Evolutionary conservation across 2,888 invertebrate species (phyloP), one percentile per base, ranked within the genome.

Genomic region (Ophion obscuratus): DNA sequence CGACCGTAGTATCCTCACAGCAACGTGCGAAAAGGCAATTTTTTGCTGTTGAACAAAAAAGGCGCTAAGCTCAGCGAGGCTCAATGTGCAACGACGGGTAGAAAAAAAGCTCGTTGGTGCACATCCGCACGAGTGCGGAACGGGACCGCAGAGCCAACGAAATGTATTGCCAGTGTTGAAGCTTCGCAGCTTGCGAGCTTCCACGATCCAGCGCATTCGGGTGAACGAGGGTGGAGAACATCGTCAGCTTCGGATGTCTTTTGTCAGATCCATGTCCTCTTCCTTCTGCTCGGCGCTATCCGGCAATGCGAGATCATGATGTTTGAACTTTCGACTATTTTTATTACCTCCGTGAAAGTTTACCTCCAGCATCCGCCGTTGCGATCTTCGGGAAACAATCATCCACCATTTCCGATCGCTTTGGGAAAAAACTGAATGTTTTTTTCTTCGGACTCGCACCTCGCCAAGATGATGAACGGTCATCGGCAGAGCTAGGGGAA

Each of bases 141-240:
- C 53, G 53, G 40, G 53, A 36, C 36, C 59, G 17, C 7, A 27
- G 71, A 77, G 36, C 57, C 40, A 17, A 40, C 53, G 36, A 77
- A 81, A 77, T 81, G 57, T 79, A 81, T 71, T 17, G 71, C 20
- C 17, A 70, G 11, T 61, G 73, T 81, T 77, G 11, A 59, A 74
- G 68, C 74, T 78, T 75, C 78, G 67, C 53, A 67, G 66, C 27
- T 66, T 71, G 66, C 47, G 67, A 81, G 84, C 66, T 81, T 77
- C 66, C 44, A 27, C 61, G 61, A 64, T 75, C 36, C 70, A 40
- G 67, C 44, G 59, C 70, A 76, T 81, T 77, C 36, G 61, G 66
- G 68, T n/a, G 20, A 59, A 68, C 20, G 14, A n/a, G 53, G 36
- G 17, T 47, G 47, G 44, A 66, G 64, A 67, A 40, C 36, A 31